Conservation (phyloP, 1,140 invertebrate genomes). For the Liolophura sinensis region DNA sequence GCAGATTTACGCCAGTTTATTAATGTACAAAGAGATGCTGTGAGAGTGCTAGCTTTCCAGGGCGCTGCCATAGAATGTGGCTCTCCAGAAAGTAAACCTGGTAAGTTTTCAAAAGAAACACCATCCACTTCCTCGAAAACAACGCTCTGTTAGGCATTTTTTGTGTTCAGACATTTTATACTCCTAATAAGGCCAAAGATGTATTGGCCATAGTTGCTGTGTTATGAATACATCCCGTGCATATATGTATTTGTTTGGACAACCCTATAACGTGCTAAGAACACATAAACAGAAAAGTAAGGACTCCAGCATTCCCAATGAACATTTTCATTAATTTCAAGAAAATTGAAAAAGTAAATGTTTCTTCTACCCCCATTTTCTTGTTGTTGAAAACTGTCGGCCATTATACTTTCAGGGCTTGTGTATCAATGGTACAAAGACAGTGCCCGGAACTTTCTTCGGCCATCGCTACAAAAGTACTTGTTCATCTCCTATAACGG, state of each 20-base stretch:
- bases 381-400: not conserved
- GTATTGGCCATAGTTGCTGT: not conserved
- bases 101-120: conserved; percentile 12
- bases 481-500: conserved; percentile 41
- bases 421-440: conserved; percentile 25
- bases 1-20: conserved; percentile 39
- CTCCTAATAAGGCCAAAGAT: not conserved
- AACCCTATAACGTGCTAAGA: no score
- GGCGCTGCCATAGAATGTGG: conserved; percentile 34
- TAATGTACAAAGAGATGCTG: conserved; percentile 34
- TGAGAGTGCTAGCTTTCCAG: conserved; percentile 35
- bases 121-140: not conserved
- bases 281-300: no score
- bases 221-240: no score
- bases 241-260: no score
- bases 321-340: not conserved
- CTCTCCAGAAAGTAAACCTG: conserved; percentile 30
- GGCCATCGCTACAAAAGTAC: conserved; percentile 26
- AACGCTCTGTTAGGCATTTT: not conserved
- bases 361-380: not conserved
- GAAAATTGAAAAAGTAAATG: not conserved
- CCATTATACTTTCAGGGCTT: conserved; percentile 19
- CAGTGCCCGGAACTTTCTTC: conserved; percentile 15
- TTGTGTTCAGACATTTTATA: not conserved
- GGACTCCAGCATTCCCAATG: no score